Conservation (phyloP, 2,113 vertebrate genomes). For the Embiotoca jacksoni region DNA sequence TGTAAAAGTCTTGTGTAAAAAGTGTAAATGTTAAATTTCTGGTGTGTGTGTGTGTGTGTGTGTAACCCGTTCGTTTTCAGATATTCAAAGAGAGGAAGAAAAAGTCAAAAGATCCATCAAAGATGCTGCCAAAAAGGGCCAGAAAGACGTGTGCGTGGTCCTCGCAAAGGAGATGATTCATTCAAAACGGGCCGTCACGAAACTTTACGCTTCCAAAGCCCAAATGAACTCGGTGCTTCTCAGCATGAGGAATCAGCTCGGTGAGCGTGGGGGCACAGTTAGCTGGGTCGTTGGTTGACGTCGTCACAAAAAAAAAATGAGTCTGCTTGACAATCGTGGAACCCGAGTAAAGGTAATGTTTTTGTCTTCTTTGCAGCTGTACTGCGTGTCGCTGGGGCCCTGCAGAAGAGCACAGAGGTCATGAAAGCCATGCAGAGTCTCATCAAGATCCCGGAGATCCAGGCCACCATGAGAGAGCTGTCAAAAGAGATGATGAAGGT, state of each 20-base stretch:
- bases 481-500: constrained; percentile 99
- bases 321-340: not conserved
- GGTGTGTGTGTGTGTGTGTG: too few species aligned
- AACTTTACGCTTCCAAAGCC: constrained; percentile 95
- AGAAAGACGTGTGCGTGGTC: constrained; percentile 94
- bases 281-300: not conserved
- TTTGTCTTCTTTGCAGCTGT: constrained; percentile 83
- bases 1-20: too few species aligned
- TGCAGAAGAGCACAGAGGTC: constrained; percentile 98
- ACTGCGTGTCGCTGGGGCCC: constrained; percentile 90
- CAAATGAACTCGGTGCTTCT: constrained; percentile 98
- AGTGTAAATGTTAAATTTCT: too few species aligned
- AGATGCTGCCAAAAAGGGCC: constrained; percentile 96
- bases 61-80: constrained; percentile 72
- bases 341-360: not conserved
- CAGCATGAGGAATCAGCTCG: constrained; percentile 98
- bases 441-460: constrained; percentile 96
- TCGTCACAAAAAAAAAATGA: not conserved
- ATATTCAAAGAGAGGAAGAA: constrained; percentile 97
- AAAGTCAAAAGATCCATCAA: constrained; percentile 97
- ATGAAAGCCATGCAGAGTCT: constrained; percentile 99
- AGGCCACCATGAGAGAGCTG: constrained; percentile 96
- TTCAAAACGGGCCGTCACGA: constrained; percentile 91
- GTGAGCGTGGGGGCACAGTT: constrained; percentile 83
- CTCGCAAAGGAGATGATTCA: constrained; percentile 96